Percentiles rank a stretch among this genome's conserved stretches.
These are phyloP conservation scores for Tineola bisselliella DNA, from an alignment of 2,888 invertebrate genomes.

Conservation along the genomic window DNA sequence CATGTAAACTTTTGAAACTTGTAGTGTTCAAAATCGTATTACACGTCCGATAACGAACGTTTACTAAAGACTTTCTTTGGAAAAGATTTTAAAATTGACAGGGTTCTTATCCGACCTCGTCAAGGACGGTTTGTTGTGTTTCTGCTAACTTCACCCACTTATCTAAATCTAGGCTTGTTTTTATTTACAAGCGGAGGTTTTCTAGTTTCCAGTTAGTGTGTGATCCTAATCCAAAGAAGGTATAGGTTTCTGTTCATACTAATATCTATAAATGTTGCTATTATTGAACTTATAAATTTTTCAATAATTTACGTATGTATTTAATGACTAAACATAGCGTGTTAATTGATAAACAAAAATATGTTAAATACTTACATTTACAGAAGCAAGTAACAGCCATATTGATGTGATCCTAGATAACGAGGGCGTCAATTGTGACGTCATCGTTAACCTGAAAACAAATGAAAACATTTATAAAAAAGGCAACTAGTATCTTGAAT, in stretches of 20 bases:
- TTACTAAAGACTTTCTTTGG: background rate
- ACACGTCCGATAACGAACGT: background rate
- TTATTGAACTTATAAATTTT: background rate
- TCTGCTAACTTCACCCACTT: slow-evolving; percentile 47
- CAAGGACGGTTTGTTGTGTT: slow-evolving; percentile 54
- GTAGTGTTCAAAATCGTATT: background rate
- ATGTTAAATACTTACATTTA: slow-evolving; percentile 39
- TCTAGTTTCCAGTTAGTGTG: slow-evolving; percentile 4
- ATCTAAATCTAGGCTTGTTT: slow-evolving; percentile 42
- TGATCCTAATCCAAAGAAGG: slow-evolving; percentile 3
- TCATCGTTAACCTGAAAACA: slow-evolving; percentile 57
- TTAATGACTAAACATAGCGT: no score
- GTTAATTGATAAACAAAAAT: no score
- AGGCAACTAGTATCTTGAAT: background rate
- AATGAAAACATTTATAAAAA: slow-evolving; percentile 17
- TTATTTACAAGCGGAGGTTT: slow-evolving; percentile 40
- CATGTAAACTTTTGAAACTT: background rate
- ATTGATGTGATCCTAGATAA: slow-evolving; percentile 49
- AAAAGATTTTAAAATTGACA: slow-evolving; percentile 15
- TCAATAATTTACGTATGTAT: no score
- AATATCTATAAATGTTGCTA: background rate
- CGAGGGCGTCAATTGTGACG: slow-evolving; percentile 49
- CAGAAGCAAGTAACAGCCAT: slow-evolving; percentile 50
- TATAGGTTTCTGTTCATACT: no score
- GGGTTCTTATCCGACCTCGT: slow-evolving; percentile 43